Conservation (phyloP, 2,888 invertebrate species). For the Globia sparganii region DNA sequence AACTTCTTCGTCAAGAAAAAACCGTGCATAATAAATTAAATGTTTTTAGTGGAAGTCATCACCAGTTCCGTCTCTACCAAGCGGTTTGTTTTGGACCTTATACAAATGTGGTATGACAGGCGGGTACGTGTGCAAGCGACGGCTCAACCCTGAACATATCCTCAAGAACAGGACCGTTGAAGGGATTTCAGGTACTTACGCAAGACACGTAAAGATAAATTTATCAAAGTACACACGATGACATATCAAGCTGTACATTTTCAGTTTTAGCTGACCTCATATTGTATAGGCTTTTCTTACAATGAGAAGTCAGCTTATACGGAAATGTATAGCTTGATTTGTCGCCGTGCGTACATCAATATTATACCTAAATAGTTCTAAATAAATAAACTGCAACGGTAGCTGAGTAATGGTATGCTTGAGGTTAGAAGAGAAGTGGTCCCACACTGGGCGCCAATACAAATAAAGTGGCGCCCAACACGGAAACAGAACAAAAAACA, state of each 20-base stretch:
- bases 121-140: slow-evolving; percentile 92
- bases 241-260: background rate
- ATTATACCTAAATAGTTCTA: background rate
- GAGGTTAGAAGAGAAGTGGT: background rate
- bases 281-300: too few species aligned
- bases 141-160: slow-evolving; percentile 82
- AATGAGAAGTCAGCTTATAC: too few species aligned
- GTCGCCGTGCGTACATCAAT: background rate
- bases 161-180: slow-evolving; percentile 92
- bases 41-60: slow-evolving; percentile 92
- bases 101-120: slow-evolving; percentile 92
- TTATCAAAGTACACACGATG: background rate
- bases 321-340: background rate
- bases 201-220: background rate
- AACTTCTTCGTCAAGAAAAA: background rate
- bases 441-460: slow-evolving; percentile 20
- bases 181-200: slow-evolving; percentile 83
- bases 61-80: slow-evolving; percentile 91
- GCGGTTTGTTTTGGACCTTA: slow-evolving; percentile 93
- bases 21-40: background rate
- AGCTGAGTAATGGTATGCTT: background rate
- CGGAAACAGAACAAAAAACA: slow-evolving; percentile 5
- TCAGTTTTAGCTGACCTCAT: too few species aligned
- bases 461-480: slow-evolving; percentile 52
- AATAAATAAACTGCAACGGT: background rate